Percentiles rank a stretch among this genome's conserved stretches.
phyloP scores from a whole-genome alignment of 1,140 invertebrate genomes.

The Palaemon carinicauda region DNA sequence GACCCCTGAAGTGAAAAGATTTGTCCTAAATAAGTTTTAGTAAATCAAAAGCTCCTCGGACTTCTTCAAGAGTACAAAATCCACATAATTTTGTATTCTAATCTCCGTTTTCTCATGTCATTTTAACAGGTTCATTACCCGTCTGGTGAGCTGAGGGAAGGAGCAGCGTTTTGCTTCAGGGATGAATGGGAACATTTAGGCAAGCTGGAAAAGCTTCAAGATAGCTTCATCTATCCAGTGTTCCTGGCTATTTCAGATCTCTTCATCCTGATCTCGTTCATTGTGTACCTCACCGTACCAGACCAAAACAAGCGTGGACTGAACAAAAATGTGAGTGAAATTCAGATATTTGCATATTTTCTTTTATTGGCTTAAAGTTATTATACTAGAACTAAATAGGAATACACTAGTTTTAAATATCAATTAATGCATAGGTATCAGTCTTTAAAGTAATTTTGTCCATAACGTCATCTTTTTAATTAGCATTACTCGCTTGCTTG shows the following conservation, averaged over 20 bases:
- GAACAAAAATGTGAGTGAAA: conserved; percentile 49
- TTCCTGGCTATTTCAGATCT: conserved; percentile 57
- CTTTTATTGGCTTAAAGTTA: too few relatives aligned
- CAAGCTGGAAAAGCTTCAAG: conserved; percentile 47
- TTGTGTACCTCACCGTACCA: conserved; percentile 52
- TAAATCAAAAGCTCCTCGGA: neutral
- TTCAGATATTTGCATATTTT: too few relatives aligned
- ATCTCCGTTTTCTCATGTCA: neutral
- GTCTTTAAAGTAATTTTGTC: too few relatives aligned
- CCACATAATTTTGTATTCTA: neutral
- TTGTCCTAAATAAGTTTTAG: neutral
- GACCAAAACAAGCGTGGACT: conserved; percentile 49
- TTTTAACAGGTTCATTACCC: conserved; percentile 39
- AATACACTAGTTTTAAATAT: too few relatives aligned
- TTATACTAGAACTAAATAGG: too few relatives aligned
- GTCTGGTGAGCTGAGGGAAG: conserved; percentile 29
- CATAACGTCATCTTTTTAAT: too few relatives aligned
- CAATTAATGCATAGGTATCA: too few relatives aligned
- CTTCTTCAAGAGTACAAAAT: neutral
- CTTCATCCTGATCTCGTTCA: conserved; percentile 59
- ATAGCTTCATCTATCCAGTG: conserved; percentile 55
- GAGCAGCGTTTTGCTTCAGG: conserved; percentile 51
- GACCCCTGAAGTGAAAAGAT: too few relatives aligned
- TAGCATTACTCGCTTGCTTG: too few relatives aligned
- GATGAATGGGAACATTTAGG: conserved; percentile 40